Conservation (phyloP, 2,113 vertebrate genomes). For the Engraulis encrasicolus region DNA sequence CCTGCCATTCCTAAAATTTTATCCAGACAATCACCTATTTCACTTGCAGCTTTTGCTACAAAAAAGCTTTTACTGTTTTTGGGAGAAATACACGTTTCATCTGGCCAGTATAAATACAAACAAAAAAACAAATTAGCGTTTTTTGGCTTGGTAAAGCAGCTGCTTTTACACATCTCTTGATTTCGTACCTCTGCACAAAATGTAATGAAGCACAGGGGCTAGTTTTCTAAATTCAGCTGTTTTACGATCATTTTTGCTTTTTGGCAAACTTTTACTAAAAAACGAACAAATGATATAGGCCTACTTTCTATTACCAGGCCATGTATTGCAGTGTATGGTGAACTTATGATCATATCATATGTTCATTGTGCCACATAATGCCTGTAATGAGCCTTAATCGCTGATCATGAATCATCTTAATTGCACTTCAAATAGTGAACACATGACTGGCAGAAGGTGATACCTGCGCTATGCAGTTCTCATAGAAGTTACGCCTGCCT, state of each 20-base stretch:
- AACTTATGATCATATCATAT: not conserved
- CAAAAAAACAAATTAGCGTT: no score
- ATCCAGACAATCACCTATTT: not conserved
- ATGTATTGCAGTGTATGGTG: not conserved
- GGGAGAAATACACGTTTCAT: no score
- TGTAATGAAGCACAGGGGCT: no score
- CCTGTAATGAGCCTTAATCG: not conserved
- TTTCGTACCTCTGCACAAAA: no score
- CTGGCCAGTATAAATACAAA: no score
- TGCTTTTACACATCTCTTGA: not conserved
- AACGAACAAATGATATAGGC: not conserved
- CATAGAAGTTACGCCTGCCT: not conserved
- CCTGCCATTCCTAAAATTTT: not conserved
- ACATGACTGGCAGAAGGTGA: not conserved
- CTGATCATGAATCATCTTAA: not conserved
- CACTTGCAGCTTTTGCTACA: no score
- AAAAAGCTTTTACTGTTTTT: not conserved
- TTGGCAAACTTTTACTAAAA: no score
- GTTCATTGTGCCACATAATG: not conserved
- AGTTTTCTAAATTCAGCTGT: no score
- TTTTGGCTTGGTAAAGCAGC: no score
- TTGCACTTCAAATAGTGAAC: not conserved
- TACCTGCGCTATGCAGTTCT: not conserved
- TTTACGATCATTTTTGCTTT: no score
- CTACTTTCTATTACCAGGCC: not conserved